Evolutionary conservation across 2,797 vertebrate genomes (phyloP).

Genomic region (Distichodus sexfasciatus): DNA sequence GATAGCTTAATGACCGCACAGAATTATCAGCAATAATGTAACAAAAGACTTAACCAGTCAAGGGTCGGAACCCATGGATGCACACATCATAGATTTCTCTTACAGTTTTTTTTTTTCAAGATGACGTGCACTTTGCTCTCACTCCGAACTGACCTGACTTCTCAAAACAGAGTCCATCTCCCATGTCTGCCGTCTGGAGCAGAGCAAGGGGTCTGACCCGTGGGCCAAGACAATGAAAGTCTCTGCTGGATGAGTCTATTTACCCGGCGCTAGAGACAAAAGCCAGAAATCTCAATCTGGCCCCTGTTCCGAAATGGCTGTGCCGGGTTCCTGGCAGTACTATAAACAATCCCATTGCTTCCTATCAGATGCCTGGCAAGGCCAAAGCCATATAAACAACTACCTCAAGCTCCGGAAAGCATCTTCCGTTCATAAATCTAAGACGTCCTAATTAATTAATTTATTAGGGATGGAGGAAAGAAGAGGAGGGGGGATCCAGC

Average conservation of each 20-base stretch:
- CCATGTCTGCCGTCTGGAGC: slow-evolving; percentile 32
- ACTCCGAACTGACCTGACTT: slow-evolving; percentile 28
- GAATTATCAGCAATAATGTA: not conserved
- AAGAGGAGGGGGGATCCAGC: slow-evolving; percentile 42
- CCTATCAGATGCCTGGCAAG: slow-evolving; percentile 35
- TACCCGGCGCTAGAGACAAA: slow-evolving; percentile 42
- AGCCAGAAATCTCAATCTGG: slow-evolving; percentile 47
- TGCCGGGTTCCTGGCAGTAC: slow-evolving; percentile 43
- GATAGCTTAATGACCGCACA: not conserved
- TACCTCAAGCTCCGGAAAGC: slow-evolving; percentile 37
- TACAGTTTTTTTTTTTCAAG: slow-evolving; percentile 22
- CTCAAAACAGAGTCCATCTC: slow-evolving; percentile 8
- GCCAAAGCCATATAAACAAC: slow-evolving; percentile 35
- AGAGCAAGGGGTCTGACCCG: slow-evolving; percentile 45
- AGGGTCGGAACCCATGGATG: slow-evolving; percentile 14
- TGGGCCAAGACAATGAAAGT: slow-evolving; percentile 28
- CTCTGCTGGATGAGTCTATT: slow-evolving; percentile 43
- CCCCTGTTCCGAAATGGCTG: slow-evolving; percentile 34
- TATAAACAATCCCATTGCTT: slow-evolving; percentile 50
- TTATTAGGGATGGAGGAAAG: slow-evolving; percentile 64
- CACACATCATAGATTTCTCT: slow-evolving; percentile 9
- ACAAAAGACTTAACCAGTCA: slow-evolving; percentile 30
- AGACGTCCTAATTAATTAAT: slow-evolving; percentile 70
- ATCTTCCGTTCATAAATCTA: slow-evolving; percentile 58
- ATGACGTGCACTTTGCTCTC: slow-evolving; percentile 45